Conservation (phyloP, 2,113 vertebrate genomes). For the cat (Felis catus) region DNA sequence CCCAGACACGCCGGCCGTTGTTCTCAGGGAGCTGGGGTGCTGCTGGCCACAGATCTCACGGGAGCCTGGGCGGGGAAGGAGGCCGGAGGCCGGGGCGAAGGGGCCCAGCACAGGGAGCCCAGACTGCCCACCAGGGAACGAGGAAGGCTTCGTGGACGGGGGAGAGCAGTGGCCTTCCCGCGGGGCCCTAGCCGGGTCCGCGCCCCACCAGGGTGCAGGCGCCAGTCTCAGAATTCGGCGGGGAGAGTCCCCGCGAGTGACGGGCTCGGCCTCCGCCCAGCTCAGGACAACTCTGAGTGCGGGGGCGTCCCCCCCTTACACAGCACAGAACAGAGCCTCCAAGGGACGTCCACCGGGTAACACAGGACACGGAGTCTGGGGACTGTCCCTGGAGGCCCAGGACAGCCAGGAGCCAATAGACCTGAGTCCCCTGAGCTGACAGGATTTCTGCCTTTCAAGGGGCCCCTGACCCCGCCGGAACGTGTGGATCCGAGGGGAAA, state of each 20-base stretch:
- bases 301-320: no score
- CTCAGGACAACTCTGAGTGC: neutral
- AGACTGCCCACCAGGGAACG: fast-evolving
- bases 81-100: fast-evolving
- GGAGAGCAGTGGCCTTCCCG: neutral
- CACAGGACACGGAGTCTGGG: fast-evolving
- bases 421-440: neutral
- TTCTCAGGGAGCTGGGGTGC: neutral
- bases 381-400: neutral
- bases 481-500: neutral
- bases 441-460: fast-evolving
- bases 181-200: fast-evolving
- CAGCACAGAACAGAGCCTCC: neutral
- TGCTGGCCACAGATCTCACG: fast-evolving
- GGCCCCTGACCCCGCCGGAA: neutral
- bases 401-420: fast-evolving
- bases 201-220: neutral
- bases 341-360: fast-evolving
- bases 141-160: fast-evolving
- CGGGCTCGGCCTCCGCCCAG: fast-evolving
- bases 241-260: fast-evolving
- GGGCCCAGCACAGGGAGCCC: fast-evolving
- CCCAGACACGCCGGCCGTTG: neutral
- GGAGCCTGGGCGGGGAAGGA: neutral
- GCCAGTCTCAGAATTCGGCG: fast-evolving